A percentile compares a stretch with the other conserved stretches of the same genome.
Evolutionary conservation across 1,140 invertebrate genomes (phyloP).

Genomic region (Drosophila seguyi): DNA sequence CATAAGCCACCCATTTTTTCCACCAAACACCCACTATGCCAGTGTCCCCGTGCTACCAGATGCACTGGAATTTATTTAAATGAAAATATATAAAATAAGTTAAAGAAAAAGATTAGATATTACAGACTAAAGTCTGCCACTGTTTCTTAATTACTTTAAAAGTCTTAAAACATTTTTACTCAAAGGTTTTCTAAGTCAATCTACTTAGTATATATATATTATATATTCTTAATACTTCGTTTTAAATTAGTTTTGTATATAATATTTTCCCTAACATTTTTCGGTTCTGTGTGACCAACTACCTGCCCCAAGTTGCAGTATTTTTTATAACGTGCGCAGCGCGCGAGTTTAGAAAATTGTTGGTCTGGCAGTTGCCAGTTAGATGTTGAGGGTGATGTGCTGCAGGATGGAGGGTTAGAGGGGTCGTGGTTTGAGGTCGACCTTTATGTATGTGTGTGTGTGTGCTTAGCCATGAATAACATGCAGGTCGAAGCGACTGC

Average conservation of each 20-base stretch:
- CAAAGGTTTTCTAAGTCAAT: fast-evolving
- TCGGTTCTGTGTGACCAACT: background rate
- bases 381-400: constrained; percentile 14
- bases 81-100: background rate
- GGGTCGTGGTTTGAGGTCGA: constrained; percentile 52
- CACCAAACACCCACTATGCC: background rate
- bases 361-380: constrained; percentile 65
- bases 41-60: constrained; percentile 1
- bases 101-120: background rate
- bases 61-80: constrained; percentile 2
- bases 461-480: constrained; percentile 79
- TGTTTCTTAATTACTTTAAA: background rate
- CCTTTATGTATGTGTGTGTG: constrained; percentile 34
- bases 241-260: background rate
- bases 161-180: background rate
- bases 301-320: constrained; percentile 30
- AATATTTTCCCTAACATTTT: background rate
- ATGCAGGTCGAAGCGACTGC: constrained; percentile 76
- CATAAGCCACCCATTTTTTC: constrained; percentile 1
- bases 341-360: constrained; percentile 78
- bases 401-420: constrained; percentile 2
- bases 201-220: background rate
- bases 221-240: background rate
- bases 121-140: background rate
- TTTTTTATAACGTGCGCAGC: constrained; percentile 63